phyloP scores from a whole-genome alignment of 2,797 vertebrate species.

The Propithecus perrieri region DNA sequence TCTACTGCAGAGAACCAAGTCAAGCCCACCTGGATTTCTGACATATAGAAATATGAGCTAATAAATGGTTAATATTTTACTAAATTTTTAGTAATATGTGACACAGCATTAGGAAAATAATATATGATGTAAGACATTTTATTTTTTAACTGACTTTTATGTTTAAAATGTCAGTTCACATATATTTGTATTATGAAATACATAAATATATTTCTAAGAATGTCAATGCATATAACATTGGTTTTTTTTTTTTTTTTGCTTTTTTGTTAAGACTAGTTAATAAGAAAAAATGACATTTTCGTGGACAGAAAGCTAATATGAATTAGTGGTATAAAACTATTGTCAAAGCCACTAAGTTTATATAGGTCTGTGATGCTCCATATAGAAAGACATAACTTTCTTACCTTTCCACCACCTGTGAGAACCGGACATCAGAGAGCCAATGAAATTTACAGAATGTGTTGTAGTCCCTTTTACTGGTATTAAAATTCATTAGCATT shows the following conservation, averaged over 20 bases:
- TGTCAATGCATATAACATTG: background rate
- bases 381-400: background rate
- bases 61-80: background rate
- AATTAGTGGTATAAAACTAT: background rate
- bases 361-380: background rate
- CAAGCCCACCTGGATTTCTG: background rate
- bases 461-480: background rate
- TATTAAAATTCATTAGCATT: background rate
- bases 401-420: background rate
- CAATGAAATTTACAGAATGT: background rate
- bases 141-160: slow-evolving; percentile 2
- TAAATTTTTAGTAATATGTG: background rate
- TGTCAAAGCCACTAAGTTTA: background rate
- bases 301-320: background rate
- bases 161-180: slow-evolving; percentile 53
- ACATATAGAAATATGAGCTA: background rate
- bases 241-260: background rate
- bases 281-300: background rate
- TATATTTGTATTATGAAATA: background rate
- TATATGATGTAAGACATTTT: background rate
- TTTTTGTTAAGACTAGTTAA: background rate
- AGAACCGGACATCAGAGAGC: background rate
- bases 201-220: background rate
- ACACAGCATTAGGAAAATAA: background rate
- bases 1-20: background rate